A percentile compares a stretch with the other conserved stretches of the same genome.
These are phyloP conservation scores for Lytechinus pictus DNA, from an alignment of 35 echinoderm and acorn worm genomes.

Conservation along the genomic window DNA sequence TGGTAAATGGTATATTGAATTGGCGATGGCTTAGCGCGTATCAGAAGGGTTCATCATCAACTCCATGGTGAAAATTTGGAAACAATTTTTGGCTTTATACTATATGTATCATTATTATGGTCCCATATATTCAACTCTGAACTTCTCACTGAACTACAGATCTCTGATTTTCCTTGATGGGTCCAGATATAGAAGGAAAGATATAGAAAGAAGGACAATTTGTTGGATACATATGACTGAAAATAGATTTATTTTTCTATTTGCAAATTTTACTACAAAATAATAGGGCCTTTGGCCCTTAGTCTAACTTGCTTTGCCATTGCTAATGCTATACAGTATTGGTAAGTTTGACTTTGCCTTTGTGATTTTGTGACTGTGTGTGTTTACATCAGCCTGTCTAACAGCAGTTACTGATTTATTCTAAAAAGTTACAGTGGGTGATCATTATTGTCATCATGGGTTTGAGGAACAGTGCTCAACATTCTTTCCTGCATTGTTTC, in stretches of 20 bases:
- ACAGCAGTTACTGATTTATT: background rate
- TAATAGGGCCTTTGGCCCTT: too few relatives aligned
- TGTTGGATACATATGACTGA: background rate
- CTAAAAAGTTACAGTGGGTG: background rate
- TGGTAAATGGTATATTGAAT: too few relatives aligned
- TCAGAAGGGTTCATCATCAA: too few relatives aligned
- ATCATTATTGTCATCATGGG: background rate
- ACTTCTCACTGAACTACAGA: background rate
- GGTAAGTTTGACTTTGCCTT: too few relatives aligned
- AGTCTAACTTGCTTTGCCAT: too few relatives aligned
- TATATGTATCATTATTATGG: slow-evolving; percentile 4
- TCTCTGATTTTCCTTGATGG: too few relatives aligned
- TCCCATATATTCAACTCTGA: background rate
- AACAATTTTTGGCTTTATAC: background rate
- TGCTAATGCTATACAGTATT: too few relatives aligned
- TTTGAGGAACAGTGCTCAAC: background rate
- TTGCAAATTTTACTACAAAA: too few relatives aligned
- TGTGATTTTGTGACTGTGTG: too few relatives aligned
- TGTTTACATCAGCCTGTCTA: background rate
- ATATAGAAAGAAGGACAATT: background rate
- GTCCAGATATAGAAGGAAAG: too few relatives aligned
- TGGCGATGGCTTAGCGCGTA: too few relatives aligned
- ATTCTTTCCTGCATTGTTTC: background rate
- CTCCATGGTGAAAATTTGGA: background rate
- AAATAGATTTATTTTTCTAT: too few relatives aligned